Base-by-base conservation (phyloP, 2,113 vertebrate species). In the Phalacrocorax brasilianus region DNA sequence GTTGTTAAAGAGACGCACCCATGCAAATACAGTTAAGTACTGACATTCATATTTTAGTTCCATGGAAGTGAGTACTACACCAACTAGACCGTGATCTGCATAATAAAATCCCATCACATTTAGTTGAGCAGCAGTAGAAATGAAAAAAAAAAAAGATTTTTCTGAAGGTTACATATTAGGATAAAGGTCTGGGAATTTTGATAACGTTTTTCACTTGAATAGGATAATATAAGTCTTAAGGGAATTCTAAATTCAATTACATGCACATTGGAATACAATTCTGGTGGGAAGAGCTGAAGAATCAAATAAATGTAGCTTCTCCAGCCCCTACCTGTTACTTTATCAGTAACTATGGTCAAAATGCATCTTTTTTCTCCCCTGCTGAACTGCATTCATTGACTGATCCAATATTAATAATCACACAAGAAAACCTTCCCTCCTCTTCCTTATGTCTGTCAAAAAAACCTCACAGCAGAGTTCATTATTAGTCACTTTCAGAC, bases 161-260 rank as follows among this genome's bases (percentile, higher is more conserved):
- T 79, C 53, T 92, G 75, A 88, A 83, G 30, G 74, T 68, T 92
- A 59, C 9, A 7, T 28, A 53, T 40, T 77, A 86, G 61, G 56
- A 95, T 84, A 91, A 89, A 86, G 9, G 70, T 59, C 73, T 89
- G 77, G 52, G 23, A 92, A 81, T 81, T 95, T 62, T 75, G 56
- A 72, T 92, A 89, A 63, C 14, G 40, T 92, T 94, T 95, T 95
- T 72, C 73, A 45, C 53, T 87, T 82, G 30, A 92, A 63, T 38
- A 53, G 63, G 42, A 80, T 63, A 92, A 81, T 67, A 78, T 3
- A 63, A 9, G 40, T 75, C 80, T 89, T 87, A 47, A 93, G 26
- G 65, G 52, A 95, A 94, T 47, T 28, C 15, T 89, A 91, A 95
- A 93, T 85, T 85, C 75, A 85, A 80, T 92, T 86, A 80, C 26